Evolutionary conservation across 2,888 invertebrate species (phyloP), one percentile per base, ranked within the genome.

Genomic region (Volucella zonaria): DNA sequence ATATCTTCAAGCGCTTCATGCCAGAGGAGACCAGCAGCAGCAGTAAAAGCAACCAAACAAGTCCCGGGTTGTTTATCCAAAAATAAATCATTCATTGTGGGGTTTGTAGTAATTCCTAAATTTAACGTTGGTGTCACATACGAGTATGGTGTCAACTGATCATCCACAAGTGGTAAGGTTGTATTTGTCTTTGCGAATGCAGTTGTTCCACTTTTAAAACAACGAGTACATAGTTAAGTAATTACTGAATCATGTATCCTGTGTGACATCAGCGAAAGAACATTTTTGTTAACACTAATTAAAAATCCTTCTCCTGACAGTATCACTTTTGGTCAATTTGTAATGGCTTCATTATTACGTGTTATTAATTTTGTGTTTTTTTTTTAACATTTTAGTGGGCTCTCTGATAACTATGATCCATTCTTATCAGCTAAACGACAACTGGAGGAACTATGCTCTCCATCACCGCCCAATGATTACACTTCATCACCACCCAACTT

Each of bases 351-450:
- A 62, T 23, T 40, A 45, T 67, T 9, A 54, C 51, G 43, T 43
- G 62, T 52, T 62, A 11, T 49, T 62, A 40, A 54, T 67, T 9
- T 51, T 38, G 68, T 68, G 51, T 54, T 47, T 52, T n/a, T 52
- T 70, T 43, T 61, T 51, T 38, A 61, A 67, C 47, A 71, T 87
- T 87, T 87, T 82, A 91, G 90, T 70, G 89, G 88, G 43, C 81
- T 88, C 18, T 88, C 88, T 42, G 90, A 90, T 86, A 90, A 90
- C 56, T 96, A 96, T 92, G 95, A 96, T 91, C 96, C 96, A 66
- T 96, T 96, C 92, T 92, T 94, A 87, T 94, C 95, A 87, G 96
- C 96, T 61, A 96, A 96, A 92, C 95, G 95, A 87, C 96, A 97
- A 92, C 94, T 96, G 93, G 95, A 95, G 92, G 96, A 96, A 89